Evolutionary conservation across 2,113 vertebrate genomes (phyloP).

Genomic region (Platichthys stellatus): DNA sequence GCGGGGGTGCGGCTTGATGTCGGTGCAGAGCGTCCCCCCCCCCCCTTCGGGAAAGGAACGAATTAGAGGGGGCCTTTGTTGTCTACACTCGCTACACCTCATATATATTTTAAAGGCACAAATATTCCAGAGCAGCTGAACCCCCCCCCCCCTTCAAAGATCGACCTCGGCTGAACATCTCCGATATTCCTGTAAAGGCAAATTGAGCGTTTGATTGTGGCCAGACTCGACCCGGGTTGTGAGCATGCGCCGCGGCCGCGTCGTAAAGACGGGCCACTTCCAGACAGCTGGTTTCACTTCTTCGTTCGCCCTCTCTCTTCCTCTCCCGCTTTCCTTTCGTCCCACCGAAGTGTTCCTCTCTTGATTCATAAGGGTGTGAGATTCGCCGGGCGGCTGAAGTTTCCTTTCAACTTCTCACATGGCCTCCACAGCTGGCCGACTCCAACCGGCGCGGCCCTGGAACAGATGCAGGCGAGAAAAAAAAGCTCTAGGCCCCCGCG

Average conservation of each 20-base stretch:
- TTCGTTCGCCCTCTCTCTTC: slow-evolving; percentile 78
- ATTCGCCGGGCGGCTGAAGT: slow-evolving; percentile 81
- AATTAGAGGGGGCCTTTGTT: slow-evolving; percentile 75
- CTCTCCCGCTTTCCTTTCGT: slow-evolving; percentile 67
- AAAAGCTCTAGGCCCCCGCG: slow-evolving; percentile 32
- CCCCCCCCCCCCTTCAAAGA: neutral
- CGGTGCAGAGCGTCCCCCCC: slow-evolving; percentile 40
- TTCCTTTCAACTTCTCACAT: slow-evolving; percentile 72
- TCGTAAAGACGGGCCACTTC: slow-evolving; percentile 79
- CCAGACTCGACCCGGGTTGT: slow-evolving; percentile 58
- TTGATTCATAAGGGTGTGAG: slow-evolving; percentile 88
- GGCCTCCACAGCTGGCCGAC: slow-evolving; percentile 66
- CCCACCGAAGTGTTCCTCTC: slow-evolving; percentile 85
- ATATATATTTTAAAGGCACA: slow-evolving; percentile 71
- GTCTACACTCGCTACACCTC: slow-evolving; percentile 70
- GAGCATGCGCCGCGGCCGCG: slow-evolving; percentile 57
- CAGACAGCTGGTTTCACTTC: slow-evolving; percentile 90
- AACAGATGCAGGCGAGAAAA: slow-evolving; percentile 52
- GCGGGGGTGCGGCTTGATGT: slow-evolving; percentile 68
- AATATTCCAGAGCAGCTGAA: slow-evolving; percentile 44
- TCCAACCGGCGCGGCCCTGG: slow-evolving; percentile 41
- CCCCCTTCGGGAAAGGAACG: slow-evolving; percentile 62
- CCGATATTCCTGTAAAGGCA: slow-evolving; percentile 79
- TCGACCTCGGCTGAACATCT: slow-evolving; percentile 62
- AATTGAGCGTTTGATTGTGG: slow-evolving; percentile 77